Conservation (phyloP, 2,888 invertebrate species). For the Diabrotica balteata region DNA sequence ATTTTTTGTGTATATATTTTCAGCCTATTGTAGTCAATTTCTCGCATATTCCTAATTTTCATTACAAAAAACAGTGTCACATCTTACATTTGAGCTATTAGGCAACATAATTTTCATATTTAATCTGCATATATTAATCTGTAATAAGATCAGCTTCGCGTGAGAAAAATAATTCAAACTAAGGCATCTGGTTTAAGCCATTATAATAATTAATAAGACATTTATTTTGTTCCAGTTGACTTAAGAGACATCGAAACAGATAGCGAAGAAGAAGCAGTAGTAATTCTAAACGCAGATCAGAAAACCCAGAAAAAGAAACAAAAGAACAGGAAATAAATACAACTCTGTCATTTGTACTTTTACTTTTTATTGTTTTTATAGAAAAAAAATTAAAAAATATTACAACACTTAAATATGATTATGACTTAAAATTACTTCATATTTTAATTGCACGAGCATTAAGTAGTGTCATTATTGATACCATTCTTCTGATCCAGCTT, state of each 20-base stretch:
- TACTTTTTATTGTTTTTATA: slow-evolving; percentile 21
- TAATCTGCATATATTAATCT: too few relatives aligned
- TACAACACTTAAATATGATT: slow-evolving; percentile 31
- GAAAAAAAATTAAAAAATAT: slow-evolving; percentile 34
- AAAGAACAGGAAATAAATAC: slow-evolving; percentile 1
- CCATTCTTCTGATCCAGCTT: slow-evolving; percentile 86
- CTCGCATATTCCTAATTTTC: too few relatives aligned
- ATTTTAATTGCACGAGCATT: slow-evolving; percentile 49
- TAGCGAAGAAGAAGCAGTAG: slow-evolving; percentile 58
- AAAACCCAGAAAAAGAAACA: slow-evolving; percentile 46
- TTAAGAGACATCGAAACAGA: slow-evolving; percentile 45
- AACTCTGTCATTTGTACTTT: background rate
- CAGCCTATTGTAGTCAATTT: too few relatives aligned
- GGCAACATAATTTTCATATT: too few relatives aligned
- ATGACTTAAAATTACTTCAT: slow-evolving; percentile 4
- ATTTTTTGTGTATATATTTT: too few relatives aligned
- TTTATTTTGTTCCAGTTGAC: slow-evolving; percentile 42
- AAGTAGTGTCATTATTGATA: slow-evolving; percentile 69
- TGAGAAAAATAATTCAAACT: too few relatives aligned
- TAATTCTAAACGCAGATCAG: slow-evolving; percentile 52
- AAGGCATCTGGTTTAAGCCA: too few relatives aligned
- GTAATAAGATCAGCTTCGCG: too few relatives aligned
- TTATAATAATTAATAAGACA: slow-evolving; percentile 7
- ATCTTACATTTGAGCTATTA: too few relatives aligned
- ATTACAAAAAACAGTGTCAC: too few relatives aligned